Evolutionary conservation across 1,140 invertebrate species (phyloP), one percentile per base, ranked within the genome.

Genomic region (Anastrepha obliqua): DNA sequence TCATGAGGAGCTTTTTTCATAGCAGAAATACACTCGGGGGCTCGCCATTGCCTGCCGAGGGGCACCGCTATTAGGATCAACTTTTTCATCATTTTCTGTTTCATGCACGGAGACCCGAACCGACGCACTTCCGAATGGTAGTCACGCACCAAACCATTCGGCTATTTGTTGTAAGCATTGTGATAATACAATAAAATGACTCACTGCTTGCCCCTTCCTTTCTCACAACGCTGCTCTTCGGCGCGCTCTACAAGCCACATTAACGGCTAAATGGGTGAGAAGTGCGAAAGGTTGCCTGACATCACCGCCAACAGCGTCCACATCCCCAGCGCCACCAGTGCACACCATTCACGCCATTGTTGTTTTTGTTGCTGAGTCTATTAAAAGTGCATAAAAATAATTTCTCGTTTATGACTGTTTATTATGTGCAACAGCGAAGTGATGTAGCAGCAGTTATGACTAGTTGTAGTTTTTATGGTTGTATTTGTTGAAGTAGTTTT

Each of bases 341-440:
- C 47, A 81, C 47, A 47, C 7, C 8, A n/a, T 55, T 55, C 39
- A 15, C 13, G 42, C 17, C 17, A 55, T 81, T 81, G 44, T 55
- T 81, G 74, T 81, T 67, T 20, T 67, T 67, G n/a, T 67, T 67
- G 64, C 29, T 8, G 47, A 55, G 47, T 81, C 74, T 81, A 81
- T 81, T 81, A 81, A 81, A 81, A 81, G 74, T 81, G 74, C 74
- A 81, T 81, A 81, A 81, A 81, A 81, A 81, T 81, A 55, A 81
- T 55, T 81, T 81, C 74, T 51, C 74, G 74, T 81, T 81, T 81
- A 81, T 55, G 74, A 55, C 74, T 81, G 74, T 81, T 55, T 81
- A 81, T 81, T 55, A 81, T 81, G 74, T 81, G 70, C 70, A 74
- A 74, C 70, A 74, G 70, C 42, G 13, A 44, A 74, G 44, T 20